These are phyloP conservation scores for Cantharis nigra DNA, from an alignment of 2,888 invertebrate species.

Conservation along the genomic window DNA sequence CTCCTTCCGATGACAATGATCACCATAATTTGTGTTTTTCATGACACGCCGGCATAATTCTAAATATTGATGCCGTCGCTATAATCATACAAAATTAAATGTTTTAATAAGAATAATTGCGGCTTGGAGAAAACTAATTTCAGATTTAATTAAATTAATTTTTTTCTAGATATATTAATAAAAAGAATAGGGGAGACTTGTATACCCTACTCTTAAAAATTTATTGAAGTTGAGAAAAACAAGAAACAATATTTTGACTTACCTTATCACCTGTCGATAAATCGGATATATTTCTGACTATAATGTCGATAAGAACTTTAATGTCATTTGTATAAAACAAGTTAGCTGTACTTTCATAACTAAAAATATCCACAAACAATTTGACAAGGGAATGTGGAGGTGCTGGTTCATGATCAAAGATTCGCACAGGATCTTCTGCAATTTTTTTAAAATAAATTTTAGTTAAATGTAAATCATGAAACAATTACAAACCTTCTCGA, in stretches of 20 bases:
- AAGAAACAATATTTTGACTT: no score
- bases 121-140: no score
- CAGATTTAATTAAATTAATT: no score
- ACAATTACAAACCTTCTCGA: conserved; percentile 73
- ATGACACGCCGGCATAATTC: conserved; percentile 79
- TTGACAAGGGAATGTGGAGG: conserved; percentile 87
- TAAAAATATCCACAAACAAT: conserved; percentile 85
- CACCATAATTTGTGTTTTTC: conserved; percentile 78
- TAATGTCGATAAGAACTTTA: conserved; percentile 91
- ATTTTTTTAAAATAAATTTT: conserved; percentile 30
- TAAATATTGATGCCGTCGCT: conserved; percentile 80
- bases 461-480: conserved; percentile 7
- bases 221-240: no score
- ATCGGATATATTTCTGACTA: conserved; percentile 88
- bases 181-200: no score
- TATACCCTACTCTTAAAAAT: no score
- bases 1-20: conserved; percentile 78
- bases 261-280: conserved; percentile 83
- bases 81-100: conserved; percentile 31
- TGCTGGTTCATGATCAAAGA: conserved; percentile 81
- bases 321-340: conserved; percentile 95
- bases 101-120: no score
- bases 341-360: conserved; percentile 75
- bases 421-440: conserved; percentile 83
- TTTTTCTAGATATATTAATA: no score